Base-by-base conservation (phyloP, 2,113 vertebrate species). In the Tyto alba region DNA sequence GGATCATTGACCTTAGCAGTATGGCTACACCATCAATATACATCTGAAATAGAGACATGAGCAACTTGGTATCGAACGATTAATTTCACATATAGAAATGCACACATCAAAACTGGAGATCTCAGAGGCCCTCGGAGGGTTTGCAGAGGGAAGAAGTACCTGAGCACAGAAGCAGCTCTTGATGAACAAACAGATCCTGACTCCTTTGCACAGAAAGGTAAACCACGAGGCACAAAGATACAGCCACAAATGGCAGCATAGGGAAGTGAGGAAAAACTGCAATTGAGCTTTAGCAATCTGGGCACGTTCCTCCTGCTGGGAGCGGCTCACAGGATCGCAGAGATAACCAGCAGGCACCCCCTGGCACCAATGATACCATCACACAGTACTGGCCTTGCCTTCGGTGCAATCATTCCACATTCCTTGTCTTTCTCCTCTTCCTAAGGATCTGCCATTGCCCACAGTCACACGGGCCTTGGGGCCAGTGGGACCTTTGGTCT, bases 101-200 rank as follows among this genome's bases (percentile, higher is more conserved):
- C 19, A 2, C 16, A 29, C 2, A 3, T n/a, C 43, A 20, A 50
- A 77, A 40, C 38, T 3, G 26, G 67, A 69, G 81, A 22, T 40
- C 76, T 82, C 32, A 36, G 79, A 89, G 41, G 12, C 23, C n/a
- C 75, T 75, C 17, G 3, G 68, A 60, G 30, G 23, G 75, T 60
- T n/a, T 67, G 75, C 34, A 86, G 73, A 34, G 74, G 72, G 81
- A 18, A 60, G 48, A 80, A 84, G n/a, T 14, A 57, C 18, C 62
- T 0, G 1, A 64, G 79, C 23, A 6, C 3, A 2, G 53, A 16
- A 72, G 19, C 0, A 0, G 69, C 78, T 55, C 57, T 30, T 4
- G 9, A 43, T 16, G 59, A 89, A 14, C 34, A n/a, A 55, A 36
- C 2, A 9, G 45, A 60, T 83, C 40, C 57, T 73, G n/a, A n/a